Base-by-base conservation (phyloP, 2,113 vertebrate genomes). In the Lampris megalopsis region DNA sequence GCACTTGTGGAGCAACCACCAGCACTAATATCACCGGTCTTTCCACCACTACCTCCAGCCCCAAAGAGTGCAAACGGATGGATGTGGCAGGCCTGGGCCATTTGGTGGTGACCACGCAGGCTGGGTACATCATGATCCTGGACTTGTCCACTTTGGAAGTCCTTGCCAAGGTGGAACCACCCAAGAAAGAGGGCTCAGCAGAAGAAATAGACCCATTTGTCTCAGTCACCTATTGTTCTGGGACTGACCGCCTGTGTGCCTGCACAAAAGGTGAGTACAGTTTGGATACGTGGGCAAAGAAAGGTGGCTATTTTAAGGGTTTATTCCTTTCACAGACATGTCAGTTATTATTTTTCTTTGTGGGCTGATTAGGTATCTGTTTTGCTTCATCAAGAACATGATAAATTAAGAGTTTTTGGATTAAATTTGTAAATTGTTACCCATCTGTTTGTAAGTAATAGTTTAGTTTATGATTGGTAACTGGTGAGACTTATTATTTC, bases 151-250 rank as follows among this genome's bases (percentile, higher is more conserved):
- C 96, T 45, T 96, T 99, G 84, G 98, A 99, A 89, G 95, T 98
- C 87, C 93, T 99, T 92, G 96, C 97, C 89, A 98, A 97, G 93
- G 97, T 99, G 90, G 98, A 99, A 80, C 98, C 98, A 11, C 96
- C 97, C 71, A 97, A 96, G 93, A 98, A 96, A 90, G 98, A 99
- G 79, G 96, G 96, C 49, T 93, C 94, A 60, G 88, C 92, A 49
- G 97, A 99, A 40, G 97, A 98, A 79, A 94, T 92, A 43, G 98
- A 99, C 89, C 95, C 94, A 35, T 99, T 99, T 91, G 97, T 99
- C 82, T 99, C 98, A 72, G 97, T 99, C 76, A 97, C 98, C 72
- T 99, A 99, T 92, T 99, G 98, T 93, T 99, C 98, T 47, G 98
- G 98, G 90, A 99, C 98, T 13, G 98, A 99, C 94, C 97, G 98